These are phyloP conservation scores for Takifugu ocellatus DNA, from an alignment of 2,797 vertebrate species.

Conservation along the genomic window DNA sequence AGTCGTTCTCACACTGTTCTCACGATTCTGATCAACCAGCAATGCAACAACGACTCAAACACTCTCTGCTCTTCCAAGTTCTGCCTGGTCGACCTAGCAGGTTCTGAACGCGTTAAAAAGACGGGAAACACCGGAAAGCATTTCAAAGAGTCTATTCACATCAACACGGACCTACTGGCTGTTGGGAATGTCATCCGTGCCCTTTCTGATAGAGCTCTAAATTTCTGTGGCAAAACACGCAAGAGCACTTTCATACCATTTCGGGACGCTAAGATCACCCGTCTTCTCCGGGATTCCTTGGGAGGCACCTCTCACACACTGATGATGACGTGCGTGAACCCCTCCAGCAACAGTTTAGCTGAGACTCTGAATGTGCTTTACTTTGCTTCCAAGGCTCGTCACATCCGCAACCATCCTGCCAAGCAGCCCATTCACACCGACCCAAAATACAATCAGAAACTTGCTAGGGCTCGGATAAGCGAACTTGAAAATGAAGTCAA, in stretches of 20 bases:
- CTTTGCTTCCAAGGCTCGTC: constrained; percentile 85
- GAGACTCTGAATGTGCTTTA: constrained; percentile 88
- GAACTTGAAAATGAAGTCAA: constrained; percentile 86
- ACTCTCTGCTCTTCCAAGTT: constrained; percentile 79
- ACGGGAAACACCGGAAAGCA: constrained; percentile 82
- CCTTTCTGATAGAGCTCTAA: constrained; percentile 75
- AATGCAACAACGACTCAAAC: constrained; percentile 30
- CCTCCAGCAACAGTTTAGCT: constrained; percentile 80
- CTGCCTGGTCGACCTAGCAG: constrained; percentile 89
- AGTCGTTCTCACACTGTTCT: constrained; percentile 89
- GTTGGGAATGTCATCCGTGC: constrained; percentile 90
- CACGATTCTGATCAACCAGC: constrained; percentile 80
- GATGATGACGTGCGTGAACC: constrained; percentile 90
- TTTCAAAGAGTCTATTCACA: constrained; percentile 87
- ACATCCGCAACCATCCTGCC: constrained; percentile 81
- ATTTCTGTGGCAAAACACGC: constrained; percentile 60
- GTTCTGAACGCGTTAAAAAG: constrained; percentile 86
- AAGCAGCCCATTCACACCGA: constrained; percentile 31
- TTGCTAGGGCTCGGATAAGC: constrained; percentile 68
- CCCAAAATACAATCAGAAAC: no score
- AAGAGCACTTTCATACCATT: constrained; percentile 78
- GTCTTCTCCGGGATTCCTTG: constrained; percentile 87
- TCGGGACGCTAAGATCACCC: constrained; percentile 88
- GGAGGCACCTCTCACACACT: constrained; percentile 88
- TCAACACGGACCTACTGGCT: constrained; percentile 86